Conservation (phyloP, 2,888 invertebrate species). For the Melipona beecheii region DNA sequence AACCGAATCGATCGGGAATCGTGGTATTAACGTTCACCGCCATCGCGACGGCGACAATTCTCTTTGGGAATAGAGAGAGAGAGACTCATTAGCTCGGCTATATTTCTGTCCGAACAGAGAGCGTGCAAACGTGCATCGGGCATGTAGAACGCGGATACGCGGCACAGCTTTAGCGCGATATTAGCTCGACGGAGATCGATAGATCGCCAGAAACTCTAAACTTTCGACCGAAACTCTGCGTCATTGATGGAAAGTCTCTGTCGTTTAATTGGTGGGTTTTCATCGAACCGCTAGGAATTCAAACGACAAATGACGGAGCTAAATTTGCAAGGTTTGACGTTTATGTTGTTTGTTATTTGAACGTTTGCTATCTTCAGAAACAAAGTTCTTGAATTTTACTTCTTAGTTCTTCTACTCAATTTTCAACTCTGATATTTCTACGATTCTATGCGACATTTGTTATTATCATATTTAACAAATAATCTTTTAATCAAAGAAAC, state of each 20-base stretch:
- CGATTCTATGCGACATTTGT: not conserved
- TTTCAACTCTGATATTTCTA: not conserved
- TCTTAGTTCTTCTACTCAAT: not conserved
- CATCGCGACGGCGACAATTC: constrained; percentile 13
- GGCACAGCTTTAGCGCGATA: constrained; percentile 31
- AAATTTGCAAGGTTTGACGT: not conserved
- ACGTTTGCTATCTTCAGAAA: not conserved
- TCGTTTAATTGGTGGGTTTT: not conserved
- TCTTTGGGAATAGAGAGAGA: not conserved
- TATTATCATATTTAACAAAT: not conserved
- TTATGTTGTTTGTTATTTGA: not conserved
- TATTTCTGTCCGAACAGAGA: constrained; percentile 8
- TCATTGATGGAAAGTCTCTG: constrained; percentile 23
- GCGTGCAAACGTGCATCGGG: constrained; percentile 26
- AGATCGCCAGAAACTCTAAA: constrained; percentile 39
- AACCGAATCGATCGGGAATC: not conserved
- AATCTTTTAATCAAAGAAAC: not conserved
- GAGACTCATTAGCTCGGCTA: constrained; percentile 12
- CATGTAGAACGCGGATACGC: constrained; percentile 16
- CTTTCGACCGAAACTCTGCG: not conserved
- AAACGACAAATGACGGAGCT: no score
- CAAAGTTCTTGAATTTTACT: not conserved
- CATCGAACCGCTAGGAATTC: not conserved
- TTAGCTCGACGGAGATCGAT: constrained; percentile 42
- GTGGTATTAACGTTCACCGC: not conserved